These are phyloP conservation scores for Philonicus albiceps DNA, from an alignment of 2,888 invertebrate species.

Conservation along the genomic window DNA sequence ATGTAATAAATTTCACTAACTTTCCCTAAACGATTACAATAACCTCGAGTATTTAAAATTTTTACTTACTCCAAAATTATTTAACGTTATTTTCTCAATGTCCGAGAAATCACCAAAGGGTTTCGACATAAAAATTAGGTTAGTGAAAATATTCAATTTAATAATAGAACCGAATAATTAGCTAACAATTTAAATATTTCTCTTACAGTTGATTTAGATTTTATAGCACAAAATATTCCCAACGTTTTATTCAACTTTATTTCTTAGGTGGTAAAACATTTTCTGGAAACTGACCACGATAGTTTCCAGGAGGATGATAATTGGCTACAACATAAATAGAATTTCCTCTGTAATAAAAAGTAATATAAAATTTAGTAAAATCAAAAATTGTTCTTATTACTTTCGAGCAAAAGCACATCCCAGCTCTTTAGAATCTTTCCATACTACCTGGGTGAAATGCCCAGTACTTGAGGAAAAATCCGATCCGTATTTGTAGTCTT, in stretches of 20 bases:
- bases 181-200: too few relatives aligned
- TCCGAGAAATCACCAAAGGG: too few relatives aligned
- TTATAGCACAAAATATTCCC: too few relatives aligned
- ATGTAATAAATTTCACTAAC: too few relatives aligned
- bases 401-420: slow-evolving; percentile 76
- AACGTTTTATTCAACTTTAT: background rate
- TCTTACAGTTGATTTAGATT: too few relatives aligned
- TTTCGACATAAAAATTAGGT: too few relatives aligned
- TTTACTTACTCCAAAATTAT: too few relatives aligned
- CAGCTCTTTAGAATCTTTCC: slow-evolving; percentile 77
- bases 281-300: slow-evolving; percentile 37
- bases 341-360: background rate
- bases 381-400: slow-evolving; percentile 49
- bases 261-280: slow-evolving; percentile 39
- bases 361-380: background rate
- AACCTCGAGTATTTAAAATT: too few relatives aligned
- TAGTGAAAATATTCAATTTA: too few relatives aligned
- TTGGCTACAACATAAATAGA: slow-evolving; percentile 48
- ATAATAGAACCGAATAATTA: too few relatives aligned
- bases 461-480: slow-evolving; percentile 71
- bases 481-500: slow-evolving; percentile 71
- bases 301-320: slow-evolving; percentile 51
- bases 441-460: slow-evolving; percentile 86
- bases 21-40: too few relatives aligned
- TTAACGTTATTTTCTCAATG: too few relatives aligned